Evolutionary conservation across 1,140 invertebrate genomes (phyloP).

Genomic region (Bombus sylvicola): DNA sequence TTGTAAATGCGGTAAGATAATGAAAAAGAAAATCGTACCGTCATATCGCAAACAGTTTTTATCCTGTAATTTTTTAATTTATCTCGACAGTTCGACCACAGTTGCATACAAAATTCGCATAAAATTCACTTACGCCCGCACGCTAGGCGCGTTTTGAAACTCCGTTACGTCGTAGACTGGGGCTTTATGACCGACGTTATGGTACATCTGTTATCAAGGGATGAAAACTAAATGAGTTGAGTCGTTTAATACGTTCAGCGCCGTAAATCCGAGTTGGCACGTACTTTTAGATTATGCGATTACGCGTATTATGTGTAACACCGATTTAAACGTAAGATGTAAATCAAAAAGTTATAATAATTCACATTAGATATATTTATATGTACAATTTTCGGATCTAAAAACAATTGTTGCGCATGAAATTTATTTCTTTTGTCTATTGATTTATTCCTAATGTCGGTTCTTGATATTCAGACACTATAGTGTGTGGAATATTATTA

Average conservation of each 20-base stretch:
- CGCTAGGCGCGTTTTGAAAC: background rate
- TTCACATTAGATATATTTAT: background rate
- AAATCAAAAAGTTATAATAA: background rate
- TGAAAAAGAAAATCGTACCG: background rate
- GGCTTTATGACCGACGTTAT: conserved; percentile 64
- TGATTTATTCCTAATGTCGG: no score
- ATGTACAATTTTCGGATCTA: no score
- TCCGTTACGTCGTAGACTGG: conserved; percentile 45
- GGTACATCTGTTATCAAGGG: conserved; percentile 56
- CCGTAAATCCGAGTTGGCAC: background rate
- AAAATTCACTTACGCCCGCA: conserved; percentile 12
- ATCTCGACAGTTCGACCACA: no score
- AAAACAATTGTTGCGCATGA: no score
- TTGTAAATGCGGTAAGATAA: no score
- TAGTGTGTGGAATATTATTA: no score
- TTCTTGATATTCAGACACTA: no score
- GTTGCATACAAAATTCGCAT: background rate
- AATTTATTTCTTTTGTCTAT: no score
- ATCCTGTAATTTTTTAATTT: conserved; percentile 1
- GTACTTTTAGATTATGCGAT: background rate
- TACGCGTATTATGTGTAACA: no score
- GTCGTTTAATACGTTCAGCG: conserved; percentile 58
- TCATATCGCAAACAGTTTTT: background rate
- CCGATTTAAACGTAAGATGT: background rate
- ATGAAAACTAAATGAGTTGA: conserved; percentile 39